Percentiles rank a stretch among this genome's conserved stretches.
Evolutionary conservation across 2,113 vertebrate genomes (phyloP).

Genomic region (Pedetes capensis): DNA sequence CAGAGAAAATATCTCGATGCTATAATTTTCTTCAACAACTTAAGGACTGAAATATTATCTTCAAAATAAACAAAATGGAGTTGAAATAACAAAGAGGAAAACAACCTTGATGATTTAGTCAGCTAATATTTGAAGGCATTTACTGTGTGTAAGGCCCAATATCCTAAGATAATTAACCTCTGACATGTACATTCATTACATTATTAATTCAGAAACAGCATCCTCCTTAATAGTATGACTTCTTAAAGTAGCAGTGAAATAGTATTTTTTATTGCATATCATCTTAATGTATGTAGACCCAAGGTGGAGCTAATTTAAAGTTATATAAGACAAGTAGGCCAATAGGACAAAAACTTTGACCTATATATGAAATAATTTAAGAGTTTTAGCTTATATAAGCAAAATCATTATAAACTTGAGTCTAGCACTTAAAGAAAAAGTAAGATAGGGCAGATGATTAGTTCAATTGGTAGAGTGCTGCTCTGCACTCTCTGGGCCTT

Average conservation of each 20-base stretch:
- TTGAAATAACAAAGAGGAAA: not conserved
- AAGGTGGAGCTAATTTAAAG: not conserved
- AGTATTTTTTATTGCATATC: not conserved
- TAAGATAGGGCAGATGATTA: not conserved
- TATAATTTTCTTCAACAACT: not conserved
- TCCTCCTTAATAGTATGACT: conserved; percentile 29
- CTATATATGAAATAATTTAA: not conserved
- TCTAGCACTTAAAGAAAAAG: not conserved
- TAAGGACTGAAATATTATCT: conserved; percentile 5
- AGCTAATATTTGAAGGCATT: conserved; percentile 3
- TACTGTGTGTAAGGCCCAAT: not conserved
- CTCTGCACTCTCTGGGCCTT: no score
- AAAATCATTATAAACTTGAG: conserved; percentile 2
- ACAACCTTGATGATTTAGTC: not conserved
- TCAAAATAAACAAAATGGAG: conserved; percentile 22
- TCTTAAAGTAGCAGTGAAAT: conserved; percentile 4
- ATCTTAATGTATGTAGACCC: not conserved
- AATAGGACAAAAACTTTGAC: not conserved
- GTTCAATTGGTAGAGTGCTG: no score
- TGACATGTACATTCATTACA: not conserved
- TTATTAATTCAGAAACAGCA: not conserved
- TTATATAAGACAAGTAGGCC: not conserved
- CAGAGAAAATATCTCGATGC: not conserved
- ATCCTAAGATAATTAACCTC: not conserved
- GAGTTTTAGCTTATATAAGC: not conserved